phyloP scores from a whole-genome alignment of 1,140 invertebrate species.

The Papilio machaon region DNA sequence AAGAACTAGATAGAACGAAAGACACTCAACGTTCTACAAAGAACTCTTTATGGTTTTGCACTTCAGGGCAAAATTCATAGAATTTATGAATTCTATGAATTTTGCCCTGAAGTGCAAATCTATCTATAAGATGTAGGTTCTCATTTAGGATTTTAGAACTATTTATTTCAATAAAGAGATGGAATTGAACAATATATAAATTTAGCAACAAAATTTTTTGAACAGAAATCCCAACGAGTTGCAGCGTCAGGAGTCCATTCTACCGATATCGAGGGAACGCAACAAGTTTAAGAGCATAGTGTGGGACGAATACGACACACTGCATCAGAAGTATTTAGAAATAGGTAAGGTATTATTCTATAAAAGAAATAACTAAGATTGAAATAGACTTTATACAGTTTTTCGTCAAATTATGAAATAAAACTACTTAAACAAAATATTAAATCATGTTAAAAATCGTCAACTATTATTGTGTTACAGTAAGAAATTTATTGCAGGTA shows the following conservation, averaged over 20 bases:
- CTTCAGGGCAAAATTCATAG: no score
- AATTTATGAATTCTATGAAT: no score
- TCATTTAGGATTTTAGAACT: no score
- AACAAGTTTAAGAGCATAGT: conserved; percentile 91
- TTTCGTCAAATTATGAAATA: not conserved
- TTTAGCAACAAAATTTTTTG: conserved; percentile 32
- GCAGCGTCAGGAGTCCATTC: conserved; percentile 87
- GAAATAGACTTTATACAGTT: conserved; percentile 36
- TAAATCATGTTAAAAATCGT: no score
- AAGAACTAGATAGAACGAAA: no score
- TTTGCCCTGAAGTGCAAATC: no score
- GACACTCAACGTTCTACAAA: no score
- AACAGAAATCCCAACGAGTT: conserved; percentile 94
- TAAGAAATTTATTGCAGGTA: conserved; percentile 82
- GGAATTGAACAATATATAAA: not conserved
- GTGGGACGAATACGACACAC: conserved; percentile 95
- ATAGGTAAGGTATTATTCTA: conserved; percentile 86
- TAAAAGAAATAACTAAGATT: conserved; percentile 35
- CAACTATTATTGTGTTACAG: not conserved
- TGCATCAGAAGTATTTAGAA: conserved; percentile 96
- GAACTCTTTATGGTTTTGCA: no score
- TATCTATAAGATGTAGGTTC: no score
- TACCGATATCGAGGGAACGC: conserved; percentile 90
- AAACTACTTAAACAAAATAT: not conserved
- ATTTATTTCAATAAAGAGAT: no score